Conservation (phyloP, 2,113 vertebrate genomes). For the Delphinus delphis region DNA sequence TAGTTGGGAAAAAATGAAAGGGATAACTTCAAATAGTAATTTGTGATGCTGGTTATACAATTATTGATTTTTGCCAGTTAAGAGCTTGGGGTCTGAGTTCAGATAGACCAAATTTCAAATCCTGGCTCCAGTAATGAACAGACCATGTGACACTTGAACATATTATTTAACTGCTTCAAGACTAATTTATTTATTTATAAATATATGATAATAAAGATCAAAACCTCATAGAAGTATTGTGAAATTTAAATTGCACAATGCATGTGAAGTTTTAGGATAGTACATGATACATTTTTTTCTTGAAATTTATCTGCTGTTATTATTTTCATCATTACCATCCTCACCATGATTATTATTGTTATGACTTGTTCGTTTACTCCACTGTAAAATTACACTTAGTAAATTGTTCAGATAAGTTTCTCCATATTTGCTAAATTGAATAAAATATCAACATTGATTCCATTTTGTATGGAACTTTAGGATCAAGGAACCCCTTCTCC, state of each 20-base stretch:
- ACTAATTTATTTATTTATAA: not conserved
- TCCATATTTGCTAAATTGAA: not conserved
- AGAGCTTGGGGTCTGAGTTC: not conserved
- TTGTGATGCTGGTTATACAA: not conserved
- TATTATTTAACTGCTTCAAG: not conserved
- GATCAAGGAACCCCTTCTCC: not conserved
- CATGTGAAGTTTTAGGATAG: not conserved
- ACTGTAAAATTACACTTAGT: not conserved
- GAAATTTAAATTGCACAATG: not conserved
- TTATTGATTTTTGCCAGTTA: not conserved
- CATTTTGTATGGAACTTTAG: not conserved
- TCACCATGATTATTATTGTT: not conserved
- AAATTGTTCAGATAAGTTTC: not conserved
- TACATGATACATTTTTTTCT: not conserved
- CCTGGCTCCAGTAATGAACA: not conserved
- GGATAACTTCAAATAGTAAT: not conserved
- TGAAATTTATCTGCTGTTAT: not conserved
- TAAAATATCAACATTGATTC: not conserved
- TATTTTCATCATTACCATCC: not conserved
- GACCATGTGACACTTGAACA: not conserved
- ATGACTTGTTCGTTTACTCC: not conserved
- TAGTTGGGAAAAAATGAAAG: not conserved
- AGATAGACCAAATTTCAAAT: not conserved
- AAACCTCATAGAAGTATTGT: not conserved
- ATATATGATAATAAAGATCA: not conserved